phyloP scores from a whole-genome alignment of 2,113 vertebrate genomes.

The Camelus bactrianus region DNA sequence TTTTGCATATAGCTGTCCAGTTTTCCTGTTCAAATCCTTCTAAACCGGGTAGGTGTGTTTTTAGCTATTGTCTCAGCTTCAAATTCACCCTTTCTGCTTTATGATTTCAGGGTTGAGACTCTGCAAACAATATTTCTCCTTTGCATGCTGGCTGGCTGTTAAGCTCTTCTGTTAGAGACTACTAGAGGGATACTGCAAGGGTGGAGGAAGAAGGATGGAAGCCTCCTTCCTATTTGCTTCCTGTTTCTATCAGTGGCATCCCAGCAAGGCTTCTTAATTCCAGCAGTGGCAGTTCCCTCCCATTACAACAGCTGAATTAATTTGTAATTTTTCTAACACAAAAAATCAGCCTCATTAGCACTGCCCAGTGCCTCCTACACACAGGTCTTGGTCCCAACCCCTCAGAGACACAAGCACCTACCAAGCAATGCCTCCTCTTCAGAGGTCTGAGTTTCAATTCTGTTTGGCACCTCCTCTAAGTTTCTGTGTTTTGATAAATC shows the following conservation, averaged over 20 bases:
- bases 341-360: background rate
- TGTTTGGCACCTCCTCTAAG: background rate
- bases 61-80: background rate
- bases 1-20: too few species aligned
- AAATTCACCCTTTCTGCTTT: background rate
- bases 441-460: background rate
- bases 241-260: background rate
- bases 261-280: background rate
- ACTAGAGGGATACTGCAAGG: background rate
- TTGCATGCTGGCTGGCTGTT: background rate
- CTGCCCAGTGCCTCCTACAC: background rate
- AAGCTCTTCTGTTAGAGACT: background rate
- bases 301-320: background rate
- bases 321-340: background rate
- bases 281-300: background rate
- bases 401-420: background rate
- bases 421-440: background rate
- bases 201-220: background rate
- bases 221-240: background rate
- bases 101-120: background rate
- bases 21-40: background rate
- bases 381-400: background rate
- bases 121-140: background rate
- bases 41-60: background rate
- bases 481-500: constrained; percentile 9